Percentiles rank a stretch among this genome's conserved stretches.
phyloP scores from a whole-genome alignment of 1,140 invertebrate species.

The Centruroides vittatus region DNA sequence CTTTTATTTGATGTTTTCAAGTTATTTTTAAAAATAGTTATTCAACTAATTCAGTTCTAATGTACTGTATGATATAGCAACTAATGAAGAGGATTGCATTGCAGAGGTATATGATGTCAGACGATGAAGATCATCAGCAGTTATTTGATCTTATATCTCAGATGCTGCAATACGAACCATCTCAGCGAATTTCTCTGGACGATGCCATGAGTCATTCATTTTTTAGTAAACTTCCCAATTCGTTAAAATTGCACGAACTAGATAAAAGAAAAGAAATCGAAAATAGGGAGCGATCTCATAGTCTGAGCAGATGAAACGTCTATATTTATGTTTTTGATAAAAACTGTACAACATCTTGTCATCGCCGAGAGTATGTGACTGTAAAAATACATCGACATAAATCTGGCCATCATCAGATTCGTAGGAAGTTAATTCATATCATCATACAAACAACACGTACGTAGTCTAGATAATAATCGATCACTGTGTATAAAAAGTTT shows the following conservation, averaged over 20 bases:
- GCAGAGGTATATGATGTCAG: constrained; percentile 75
- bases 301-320: constrained; percentile 21
- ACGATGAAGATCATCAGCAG: constrained; percentile 78
- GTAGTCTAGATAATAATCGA: no score
- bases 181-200: constrained; percentile 67
- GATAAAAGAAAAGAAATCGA: constrained; percentile 6
- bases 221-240: constrained; percentile 65
- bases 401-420: no score
- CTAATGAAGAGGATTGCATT: constrained; percentile 21
- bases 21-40: no score
- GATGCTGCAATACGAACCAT: constrained; percentile 96
- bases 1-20: neutral
- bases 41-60: no score
- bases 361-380: no score
- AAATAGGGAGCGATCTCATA: constrained; percentile 21
- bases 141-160: constrained; percentile 85
- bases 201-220: constrained; percentile 87
- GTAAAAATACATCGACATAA: no score
- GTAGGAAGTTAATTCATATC: no score
- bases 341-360: no score
- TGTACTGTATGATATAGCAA: no score
- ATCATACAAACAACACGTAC: no score
- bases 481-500: no score
- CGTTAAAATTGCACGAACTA: constrained; percentile 32
- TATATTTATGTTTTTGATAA: neutral